phyloP scores from a whole-genome alignment of 2,113 vertebrate genomes.

The Pteronura brasiliensis region DNA sequence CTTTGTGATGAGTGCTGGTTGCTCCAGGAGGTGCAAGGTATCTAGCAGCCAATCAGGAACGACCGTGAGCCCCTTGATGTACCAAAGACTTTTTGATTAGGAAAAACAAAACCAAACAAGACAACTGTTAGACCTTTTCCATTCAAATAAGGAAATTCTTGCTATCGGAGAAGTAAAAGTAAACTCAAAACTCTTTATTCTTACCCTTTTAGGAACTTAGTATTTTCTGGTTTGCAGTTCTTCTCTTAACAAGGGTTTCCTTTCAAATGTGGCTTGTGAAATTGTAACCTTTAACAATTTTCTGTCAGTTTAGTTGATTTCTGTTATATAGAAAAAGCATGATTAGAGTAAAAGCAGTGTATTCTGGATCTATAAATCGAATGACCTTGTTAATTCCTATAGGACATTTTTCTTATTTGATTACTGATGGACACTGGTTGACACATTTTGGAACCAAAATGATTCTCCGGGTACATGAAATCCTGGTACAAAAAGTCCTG shows the following conservation, averaged over 20 bases:
- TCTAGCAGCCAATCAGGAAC: not conserved
- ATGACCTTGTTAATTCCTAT: not conserved
- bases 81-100: not conserved
- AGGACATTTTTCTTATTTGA: not conserved
- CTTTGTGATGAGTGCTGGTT: not conserved
- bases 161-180: not conserved
- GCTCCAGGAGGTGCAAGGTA: not conserved
- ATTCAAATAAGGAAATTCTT: not conserved
- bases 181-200: not conserved
- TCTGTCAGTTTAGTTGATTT: constrained; percentile 17
- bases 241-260: not conserved
- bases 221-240: constrained; percentile 8
- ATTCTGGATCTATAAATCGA: not conserved
- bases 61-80: not conserved
- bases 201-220: not conserved
- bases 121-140: not conserved
- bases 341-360: not conserved
- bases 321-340: not conserved
- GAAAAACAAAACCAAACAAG: not conserved
- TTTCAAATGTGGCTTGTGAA: not conserved
- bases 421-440: not conserved
- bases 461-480: not conserved
- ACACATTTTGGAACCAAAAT: not conserved
- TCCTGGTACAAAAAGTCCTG: not conserved
- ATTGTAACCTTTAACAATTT: not conserved